Percentiles rank a stretch among this genome's conserved stretches.
Conservation (phyloP, 2,797 vertebrate genomes). For the Danio choprae region DNA sequence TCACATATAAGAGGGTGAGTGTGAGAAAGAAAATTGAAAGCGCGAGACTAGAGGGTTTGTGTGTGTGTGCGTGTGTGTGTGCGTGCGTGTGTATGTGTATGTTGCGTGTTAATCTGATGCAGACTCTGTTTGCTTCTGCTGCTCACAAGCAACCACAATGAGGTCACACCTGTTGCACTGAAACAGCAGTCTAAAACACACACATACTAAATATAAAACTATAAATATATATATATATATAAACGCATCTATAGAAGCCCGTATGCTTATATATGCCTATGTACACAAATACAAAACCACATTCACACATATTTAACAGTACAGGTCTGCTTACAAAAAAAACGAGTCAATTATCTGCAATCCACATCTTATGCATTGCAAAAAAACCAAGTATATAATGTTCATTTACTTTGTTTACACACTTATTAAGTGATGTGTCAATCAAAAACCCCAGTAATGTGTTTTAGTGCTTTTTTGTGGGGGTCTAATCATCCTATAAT, state of each 20-base stretch:
- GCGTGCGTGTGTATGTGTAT: constrained; percentile 28
- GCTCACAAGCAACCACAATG: constrained; percentile 74
- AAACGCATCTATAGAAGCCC: constrained; percentile 28
- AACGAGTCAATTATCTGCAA: neutral
- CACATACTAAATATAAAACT: constrained; percentile 38
- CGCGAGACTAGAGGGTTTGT: constrained; percentile 18
- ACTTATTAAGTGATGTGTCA: neutral
- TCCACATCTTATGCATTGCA: neutral
- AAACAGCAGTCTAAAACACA: constrained; percentile 62
- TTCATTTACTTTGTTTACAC: neutral
- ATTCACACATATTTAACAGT: constrained; percentile 23
- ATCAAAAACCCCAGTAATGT: neutral
- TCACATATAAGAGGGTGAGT: constrained; percentile 26
- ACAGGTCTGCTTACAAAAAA: neutral
- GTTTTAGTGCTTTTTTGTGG: neutral
- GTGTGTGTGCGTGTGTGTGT: neutral
- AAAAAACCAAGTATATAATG: neutral
- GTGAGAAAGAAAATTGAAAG: constrained; percentile 32
- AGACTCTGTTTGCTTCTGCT: constrained; percentile 72
- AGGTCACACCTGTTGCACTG: constrained; percentile 78
- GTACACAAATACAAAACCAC: constrained; percentile 12
- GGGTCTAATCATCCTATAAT: no score
- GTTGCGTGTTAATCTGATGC: constrained; percentile 74
- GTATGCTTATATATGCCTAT: neutral
- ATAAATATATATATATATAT: constrained; percentile 37